Conservation (phyloP, 2,113 vertebrate species). For the Dinomys branickii region DNA sequence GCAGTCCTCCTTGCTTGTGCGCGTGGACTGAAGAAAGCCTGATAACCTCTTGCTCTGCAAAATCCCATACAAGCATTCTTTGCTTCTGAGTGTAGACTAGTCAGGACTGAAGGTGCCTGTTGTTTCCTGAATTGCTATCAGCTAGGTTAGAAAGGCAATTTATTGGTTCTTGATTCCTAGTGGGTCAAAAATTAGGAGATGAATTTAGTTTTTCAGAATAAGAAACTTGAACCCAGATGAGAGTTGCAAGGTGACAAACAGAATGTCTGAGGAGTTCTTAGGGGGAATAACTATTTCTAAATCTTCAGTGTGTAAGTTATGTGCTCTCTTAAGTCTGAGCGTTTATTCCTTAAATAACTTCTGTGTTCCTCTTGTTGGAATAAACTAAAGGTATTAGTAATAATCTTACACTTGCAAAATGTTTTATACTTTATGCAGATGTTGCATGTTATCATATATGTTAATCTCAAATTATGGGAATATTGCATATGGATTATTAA, state of each 20-base stretch:
- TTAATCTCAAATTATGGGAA: neutral
- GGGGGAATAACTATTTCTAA: neutral
- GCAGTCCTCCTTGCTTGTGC: neutral
- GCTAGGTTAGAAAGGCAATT: neutral
- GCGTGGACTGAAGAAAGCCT: neutral
- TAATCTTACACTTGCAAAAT: neutral
- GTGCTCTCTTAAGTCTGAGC: neutral
- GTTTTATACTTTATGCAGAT: conserved; percentile 1
- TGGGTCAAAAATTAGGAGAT: neutral
- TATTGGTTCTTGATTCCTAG: neutral
- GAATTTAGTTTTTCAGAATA: conserved; percentile 11
- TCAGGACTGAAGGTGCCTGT: conserved; percentile 3
- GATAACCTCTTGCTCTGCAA: conserved; percentile 48
- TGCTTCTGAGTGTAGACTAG: neutral
- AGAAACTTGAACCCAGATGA: neutral
- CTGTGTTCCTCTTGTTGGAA: neutral
- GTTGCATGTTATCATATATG: neutral
- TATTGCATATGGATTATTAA: neutral
- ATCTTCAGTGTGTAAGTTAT: neutral
- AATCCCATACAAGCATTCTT: neutral
- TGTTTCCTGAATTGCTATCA: neutral
- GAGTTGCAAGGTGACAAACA: neutral
- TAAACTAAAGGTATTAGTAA: neutral
- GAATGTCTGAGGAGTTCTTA: neutral
- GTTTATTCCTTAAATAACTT: neutral